Evolutionary conservation across 2,113 vertebrate genomes (phyloP).

Genomic region (Ochotona princeps): DNA sequence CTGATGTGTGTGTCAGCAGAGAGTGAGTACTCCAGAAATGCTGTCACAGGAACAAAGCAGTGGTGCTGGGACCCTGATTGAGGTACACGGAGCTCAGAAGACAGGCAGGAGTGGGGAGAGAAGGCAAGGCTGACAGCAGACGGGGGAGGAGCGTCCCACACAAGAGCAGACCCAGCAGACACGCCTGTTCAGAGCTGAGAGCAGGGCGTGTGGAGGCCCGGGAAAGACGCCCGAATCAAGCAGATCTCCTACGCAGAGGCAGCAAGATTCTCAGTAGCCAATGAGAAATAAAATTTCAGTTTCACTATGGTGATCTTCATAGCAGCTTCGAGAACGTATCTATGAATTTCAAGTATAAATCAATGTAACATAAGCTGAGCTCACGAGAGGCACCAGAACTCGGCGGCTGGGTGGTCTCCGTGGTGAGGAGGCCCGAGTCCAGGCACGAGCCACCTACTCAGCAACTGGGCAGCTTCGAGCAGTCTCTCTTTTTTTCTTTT

Average conservation of each 20-base stretch:
- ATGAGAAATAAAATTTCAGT: background rate
- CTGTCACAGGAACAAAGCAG: background rate
- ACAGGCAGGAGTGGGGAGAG: background rate
- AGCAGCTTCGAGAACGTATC: constrained; percentile 10
- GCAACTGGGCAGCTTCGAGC: background rate
- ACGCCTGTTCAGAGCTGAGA: no score
- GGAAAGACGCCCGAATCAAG: background rate
- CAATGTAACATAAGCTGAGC: constrained; percentile 15
- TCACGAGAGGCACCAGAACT: background rate
- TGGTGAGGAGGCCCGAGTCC: background rate
- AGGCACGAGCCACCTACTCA: background rate
- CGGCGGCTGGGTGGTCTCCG: background rate
- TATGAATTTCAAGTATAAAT: background rate
- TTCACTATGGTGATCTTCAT: constrained; percentile 46
- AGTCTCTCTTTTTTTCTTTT: background rate
- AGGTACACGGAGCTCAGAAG: background rate
- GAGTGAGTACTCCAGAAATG: constrained; percentile 33
- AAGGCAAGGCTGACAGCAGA: background rate
- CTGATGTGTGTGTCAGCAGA: constrained; percentile 10
- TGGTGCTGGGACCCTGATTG: background rate
- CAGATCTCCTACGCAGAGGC: background rate
- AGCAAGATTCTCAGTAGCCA: background rate
- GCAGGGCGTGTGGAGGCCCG: no score
- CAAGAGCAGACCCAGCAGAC: background rate
- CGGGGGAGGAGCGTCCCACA: background rate